Evolutionary conservation across 1,140 invertebrate genomes (phyloP), one percentile per base, ranked within the genome.

Genomic region (Lutraria rhynchaena): DNA sequence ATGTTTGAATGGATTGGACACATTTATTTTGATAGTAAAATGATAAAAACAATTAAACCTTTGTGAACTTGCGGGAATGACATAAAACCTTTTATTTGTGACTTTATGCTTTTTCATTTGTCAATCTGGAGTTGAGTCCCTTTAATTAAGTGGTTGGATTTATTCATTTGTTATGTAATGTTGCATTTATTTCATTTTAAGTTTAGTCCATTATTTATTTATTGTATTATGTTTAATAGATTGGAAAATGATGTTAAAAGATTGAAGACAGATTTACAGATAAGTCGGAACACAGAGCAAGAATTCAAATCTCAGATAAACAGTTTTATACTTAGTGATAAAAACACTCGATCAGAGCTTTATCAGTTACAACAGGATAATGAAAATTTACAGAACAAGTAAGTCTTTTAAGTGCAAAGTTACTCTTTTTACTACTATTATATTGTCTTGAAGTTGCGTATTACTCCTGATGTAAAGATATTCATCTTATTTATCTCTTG

Each of bases 241-340:
- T 89, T 95, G 83, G 94, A 95, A 89, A 88, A 94, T 65, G 96
- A 98, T 88, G 93, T 97, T 19, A 97, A 97, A 92, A 94, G 95
- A 88, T 93, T 97, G 86, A 96, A 96, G 89, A 93, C 94, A 78
- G 97, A 98, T 90, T 94, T 98, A 74, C 93, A 94, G 87, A 81
- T 87, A n/a, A 93, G 92, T 87, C 94, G 96, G 90, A 95, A 96
- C 90, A 93, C 94, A 85, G 97, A 98, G 92, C 95, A 96, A 91
- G 97, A 98, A 82, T 93, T 98, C 78, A 93, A 96, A 86, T 94
- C 95, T 89, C 97, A 98, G 93, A 94, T 98, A 71, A 95, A 94
- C 90, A 93, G 92, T 81, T 90, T 95, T 29, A 92, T 94, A 22
- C 93, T 94, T 49, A 94, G 94, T 74, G 96, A 98, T 88, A 95